Conservation (phyloP, 2,888 invertebrate genomes). For the Diaphora mendica region DNA sequence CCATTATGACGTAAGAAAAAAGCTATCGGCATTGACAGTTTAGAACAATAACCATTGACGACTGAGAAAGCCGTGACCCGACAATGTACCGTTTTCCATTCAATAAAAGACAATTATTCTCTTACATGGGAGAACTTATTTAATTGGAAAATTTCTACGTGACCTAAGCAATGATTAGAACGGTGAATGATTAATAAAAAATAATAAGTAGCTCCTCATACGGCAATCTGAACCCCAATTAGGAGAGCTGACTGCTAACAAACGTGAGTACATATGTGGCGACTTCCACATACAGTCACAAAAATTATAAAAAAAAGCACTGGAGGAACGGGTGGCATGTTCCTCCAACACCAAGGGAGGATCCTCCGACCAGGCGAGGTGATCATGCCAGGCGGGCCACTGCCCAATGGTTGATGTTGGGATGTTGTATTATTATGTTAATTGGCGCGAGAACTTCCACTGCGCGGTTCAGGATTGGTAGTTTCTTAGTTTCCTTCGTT, state of each 20-base stretch:
- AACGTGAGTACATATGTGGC: too few species aligned
- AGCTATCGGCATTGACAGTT: conserved; percentile 30
- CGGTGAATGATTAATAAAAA: background rate
- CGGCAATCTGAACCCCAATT: background rate
- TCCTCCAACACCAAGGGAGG: too few species aligned
- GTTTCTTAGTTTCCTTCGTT: too few species aligned
- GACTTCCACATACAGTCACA: too few species aligned
- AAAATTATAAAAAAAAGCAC: too few species aligned
- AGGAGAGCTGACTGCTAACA: background rate
- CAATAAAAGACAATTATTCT: conserved; percentile 50
- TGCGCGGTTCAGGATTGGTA: too few species aligned
- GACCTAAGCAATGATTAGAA: background rate
- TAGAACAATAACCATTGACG: conserved; percentile 54
- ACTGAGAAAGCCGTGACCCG: conserved; percentile 57
- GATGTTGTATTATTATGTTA: too few species aligned
- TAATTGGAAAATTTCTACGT: background rate
- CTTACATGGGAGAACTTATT: conserved; percentile 10
- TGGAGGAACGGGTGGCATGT: too few species aligned
- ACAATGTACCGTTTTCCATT: conserved; percentile 50
- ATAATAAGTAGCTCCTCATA: background rate
- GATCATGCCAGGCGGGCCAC: too few species aligned
- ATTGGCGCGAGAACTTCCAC: too few species aligned
- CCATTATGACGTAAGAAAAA: conserved; percentile 49
- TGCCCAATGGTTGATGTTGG: too few species aligned
- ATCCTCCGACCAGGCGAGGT: too few species aligned